Evolutionary conservation across 2,113 vertebrate genomes (phyloP).

Genomic region (Otocyon megalotis): DNA sequence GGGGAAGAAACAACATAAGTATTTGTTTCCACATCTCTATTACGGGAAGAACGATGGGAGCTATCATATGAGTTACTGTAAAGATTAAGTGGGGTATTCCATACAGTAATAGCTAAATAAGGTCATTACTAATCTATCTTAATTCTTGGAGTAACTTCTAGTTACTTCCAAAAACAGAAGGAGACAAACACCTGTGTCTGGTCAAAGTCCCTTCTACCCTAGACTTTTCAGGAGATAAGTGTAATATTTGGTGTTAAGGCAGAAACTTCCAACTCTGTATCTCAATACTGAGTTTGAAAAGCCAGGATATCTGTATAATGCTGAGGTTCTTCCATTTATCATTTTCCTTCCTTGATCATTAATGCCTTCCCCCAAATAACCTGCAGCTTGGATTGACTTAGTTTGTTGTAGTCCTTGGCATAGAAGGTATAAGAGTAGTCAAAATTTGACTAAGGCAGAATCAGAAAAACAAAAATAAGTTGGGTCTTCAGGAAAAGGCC

Average conservation of each 20-base stretch:
- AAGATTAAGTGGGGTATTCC: background rate
- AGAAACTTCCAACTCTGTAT: background rate
- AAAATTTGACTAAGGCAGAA: background rate
- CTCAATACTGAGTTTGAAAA: slow-evolving; percentile 23
- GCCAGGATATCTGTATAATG: background rate
- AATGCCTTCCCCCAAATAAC: background rate
- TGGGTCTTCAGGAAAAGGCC: background rate
- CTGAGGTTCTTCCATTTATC: background rate
- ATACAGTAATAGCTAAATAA: background rate
- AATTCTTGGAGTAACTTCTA: slow-evolving; percentile 25
- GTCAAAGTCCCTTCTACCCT: background rate
- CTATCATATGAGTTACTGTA: background rate
- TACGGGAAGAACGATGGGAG: background rate
- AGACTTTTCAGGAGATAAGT: slow-evolving; percentile 37
- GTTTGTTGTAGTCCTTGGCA: background rate
- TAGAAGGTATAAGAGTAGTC: background rate
- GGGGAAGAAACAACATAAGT: background rate
- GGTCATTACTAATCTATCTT: background rate
- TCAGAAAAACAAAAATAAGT: slow-evolving; percentile 37
- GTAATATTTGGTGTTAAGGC: slow-evolving; percentile 20
- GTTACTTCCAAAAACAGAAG: background rate
- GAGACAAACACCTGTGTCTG: background rate
- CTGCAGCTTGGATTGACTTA: background rate
- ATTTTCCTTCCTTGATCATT: background rate
- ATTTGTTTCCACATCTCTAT: background rate